Evolutionary conservation across 2,113 vertebrate species (phyloP).

Genomic region (Marcusenius ussheri): DNA sequence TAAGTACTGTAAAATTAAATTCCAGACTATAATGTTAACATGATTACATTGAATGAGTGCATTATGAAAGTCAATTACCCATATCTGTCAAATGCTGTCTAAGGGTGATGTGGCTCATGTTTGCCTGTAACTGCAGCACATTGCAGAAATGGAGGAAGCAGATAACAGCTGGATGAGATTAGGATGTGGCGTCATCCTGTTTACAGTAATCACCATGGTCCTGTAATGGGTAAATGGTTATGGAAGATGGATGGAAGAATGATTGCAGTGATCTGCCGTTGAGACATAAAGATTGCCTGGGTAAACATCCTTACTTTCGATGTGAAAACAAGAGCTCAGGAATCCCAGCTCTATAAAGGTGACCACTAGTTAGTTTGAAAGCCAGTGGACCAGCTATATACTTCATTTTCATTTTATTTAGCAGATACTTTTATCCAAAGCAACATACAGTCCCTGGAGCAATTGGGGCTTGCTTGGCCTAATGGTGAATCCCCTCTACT

Average conservation of each 20-base stretch:
- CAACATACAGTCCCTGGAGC: not conserved
- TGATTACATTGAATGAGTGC: not conserved
- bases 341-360: not conserved
- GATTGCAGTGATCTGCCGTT: not conserved
- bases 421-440: not conserved
- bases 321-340: not conserved
- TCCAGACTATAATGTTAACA: not conserved
- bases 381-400: not conserved
- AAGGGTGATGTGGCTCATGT: not conserved
- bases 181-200: not conserved
- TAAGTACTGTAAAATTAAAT: not conserved
- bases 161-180: not conserved
- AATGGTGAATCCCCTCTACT: not conserved
- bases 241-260: not conserved
- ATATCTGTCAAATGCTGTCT: not conserved
- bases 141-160: not conserved
- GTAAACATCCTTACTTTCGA: not conserved
- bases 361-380: not conserved
- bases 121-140: not conserved
- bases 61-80: not conserved
- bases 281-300: not conserved
- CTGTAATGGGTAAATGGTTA: not conserved
- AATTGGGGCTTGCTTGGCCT: not conserved
- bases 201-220: not conserved
- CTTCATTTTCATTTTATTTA: not conserved